A percentile compares a stretch with the other conserved stretches of the same genome.
Conservation (phyloP, 35 echinoderm and acorn worm genomes). For the Patiria miniata region DNA sequence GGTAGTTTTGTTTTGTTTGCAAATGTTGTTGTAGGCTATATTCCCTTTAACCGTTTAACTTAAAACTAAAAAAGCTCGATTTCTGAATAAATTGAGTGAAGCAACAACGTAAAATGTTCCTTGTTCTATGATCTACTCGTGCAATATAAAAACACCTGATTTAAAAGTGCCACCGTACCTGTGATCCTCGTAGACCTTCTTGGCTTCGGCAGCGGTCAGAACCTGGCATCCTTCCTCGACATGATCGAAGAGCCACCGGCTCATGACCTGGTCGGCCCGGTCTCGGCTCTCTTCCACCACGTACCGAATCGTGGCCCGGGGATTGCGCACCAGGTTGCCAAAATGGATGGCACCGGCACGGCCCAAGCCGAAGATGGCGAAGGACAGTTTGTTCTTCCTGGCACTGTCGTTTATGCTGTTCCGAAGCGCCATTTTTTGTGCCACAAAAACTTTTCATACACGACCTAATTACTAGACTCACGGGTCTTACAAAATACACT, state of each 20-base stretch:
- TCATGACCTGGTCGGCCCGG: constrained; percentile 2
- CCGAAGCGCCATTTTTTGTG: background rate
- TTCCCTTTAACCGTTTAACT: no score
- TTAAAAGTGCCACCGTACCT: constrained; percentile 58
- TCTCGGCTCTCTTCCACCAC: constrained; percentile 73
- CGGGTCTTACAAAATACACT: no score
- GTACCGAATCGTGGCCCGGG: constrained; percentile 43
- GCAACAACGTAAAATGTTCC: no score
- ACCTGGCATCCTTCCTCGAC: constrained; percentile 17
- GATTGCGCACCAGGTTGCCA: constrained; percentile 13
- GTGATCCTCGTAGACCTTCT: constrained; percentile 57
- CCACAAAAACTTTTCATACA: no score
- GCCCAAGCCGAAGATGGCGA: constrained; percentile 80
- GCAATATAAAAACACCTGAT: no score
- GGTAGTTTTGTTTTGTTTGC: no score
- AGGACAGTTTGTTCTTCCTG: constrained; percentile 42
- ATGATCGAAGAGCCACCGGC: constrained; percentile 22
- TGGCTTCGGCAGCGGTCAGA: constrained; percentile 5
- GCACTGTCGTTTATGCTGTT: background rate
- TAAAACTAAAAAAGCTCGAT: no score
- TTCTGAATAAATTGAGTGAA: no score
- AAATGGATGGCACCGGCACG: constrained; percentile 67
- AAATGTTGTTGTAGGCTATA: no score
- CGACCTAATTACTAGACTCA: no score
- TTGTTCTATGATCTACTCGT: no score